Conservation (phyloP, 1,140 invertebrate genomes). For the Sycophila sp. region DNA sequence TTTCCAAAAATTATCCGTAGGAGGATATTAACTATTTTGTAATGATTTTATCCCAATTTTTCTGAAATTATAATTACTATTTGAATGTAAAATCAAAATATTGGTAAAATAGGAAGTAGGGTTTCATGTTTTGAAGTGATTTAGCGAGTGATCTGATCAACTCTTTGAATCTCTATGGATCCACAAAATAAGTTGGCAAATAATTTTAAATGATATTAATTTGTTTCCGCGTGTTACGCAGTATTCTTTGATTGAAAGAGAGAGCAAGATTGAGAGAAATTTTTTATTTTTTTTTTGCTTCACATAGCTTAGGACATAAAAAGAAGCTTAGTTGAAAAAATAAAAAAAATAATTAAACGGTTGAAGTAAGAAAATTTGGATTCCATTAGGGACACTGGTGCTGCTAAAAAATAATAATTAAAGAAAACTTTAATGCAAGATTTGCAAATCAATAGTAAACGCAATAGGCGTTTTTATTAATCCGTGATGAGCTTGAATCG, state of each 20-base stretch:
- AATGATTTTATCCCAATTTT: too few species aligned
- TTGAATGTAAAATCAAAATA: background rate
- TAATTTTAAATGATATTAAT: constrained; percentile 39
- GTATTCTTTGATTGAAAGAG: background rate
- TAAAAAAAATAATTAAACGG: constrained; percentile 17
- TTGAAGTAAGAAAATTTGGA: constrained; percentile 13
- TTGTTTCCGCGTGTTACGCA: constrained; percentile 21
- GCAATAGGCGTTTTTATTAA: constrained; percentile 23
- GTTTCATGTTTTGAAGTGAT: background rate
- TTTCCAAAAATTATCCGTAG: too few species aligned
- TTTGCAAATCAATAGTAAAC: constrained; percentile 14
- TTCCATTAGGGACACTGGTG: constrained; percentile 27
- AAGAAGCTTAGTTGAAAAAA: constrained; percentile 17
- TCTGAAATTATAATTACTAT: background rate
- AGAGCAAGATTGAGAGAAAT: constrained; percentile 2
- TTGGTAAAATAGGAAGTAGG: background rate
- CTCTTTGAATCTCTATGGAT: constrained; percentile 49
- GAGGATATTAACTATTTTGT: too few species aligned
- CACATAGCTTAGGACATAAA: constrained; percentile 9
- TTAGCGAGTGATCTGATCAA: constrained; percentile 14
- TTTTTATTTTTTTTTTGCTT: constrained; percentile 25
- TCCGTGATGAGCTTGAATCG: constrained; percentile 30
- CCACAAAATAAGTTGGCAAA: constrained; percentile 45
- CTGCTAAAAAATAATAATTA: constrained; percentile 28
- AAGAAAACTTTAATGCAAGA: constrained; percentile 23